phyloP scores from a whole-genome alignment of 2,888 invertebrate species.

The Himalopsyche anomala region DNA sequence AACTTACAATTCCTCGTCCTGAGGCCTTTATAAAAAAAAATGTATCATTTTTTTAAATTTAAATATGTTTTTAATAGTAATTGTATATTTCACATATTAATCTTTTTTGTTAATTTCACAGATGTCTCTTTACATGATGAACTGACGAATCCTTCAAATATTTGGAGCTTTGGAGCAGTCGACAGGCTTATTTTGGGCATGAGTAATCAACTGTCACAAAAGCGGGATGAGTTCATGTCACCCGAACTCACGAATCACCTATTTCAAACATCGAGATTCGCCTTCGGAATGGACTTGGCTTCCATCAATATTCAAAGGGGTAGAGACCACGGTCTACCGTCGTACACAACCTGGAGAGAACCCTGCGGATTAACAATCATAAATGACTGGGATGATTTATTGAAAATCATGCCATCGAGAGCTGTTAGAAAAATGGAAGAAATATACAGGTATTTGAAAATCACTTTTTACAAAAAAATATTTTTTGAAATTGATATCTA shows the following conservation, averaged over 20 bases:
- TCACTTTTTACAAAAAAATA: background rate
- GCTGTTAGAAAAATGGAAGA: slow-evolving; percentile 80
- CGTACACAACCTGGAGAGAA: slow-evolving; percentile 87
- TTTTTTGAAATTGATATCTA: background rate
- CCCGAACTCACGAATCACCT: slow-evolving; percentile 89
- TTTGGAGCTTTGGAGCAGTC: slow-evolving; percentile 87
- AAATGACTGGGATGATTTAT: slow-evolving; percentile 83
- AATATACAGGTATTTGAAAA: slow-evolving; percentile 74
- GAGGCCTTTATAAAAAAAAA: slow-evolving; percentile 33
- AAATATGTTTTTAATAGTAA: background rate
- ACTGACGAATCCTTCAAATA: slow-evolving; percentile 81
- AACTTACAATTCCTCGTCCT: slow-evolving; percentile 57
- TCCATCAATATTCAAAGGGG: slow-evolving; percentile 93
- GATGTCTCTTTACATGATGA: slow-evolving; percentile 90
- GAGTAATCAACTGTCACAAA: slow-evolving; percentile 85
- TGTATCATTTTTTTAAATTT: no score
- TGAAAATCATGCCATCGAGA: slow-evolving; percentile 80
- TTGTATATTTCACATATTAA: background rate
- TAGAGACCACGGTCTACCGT: slow-evolving; percentile 90
- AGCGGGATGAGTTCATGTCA: slow-evolving; percentile 88
- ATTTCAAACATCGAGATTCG: slow-evolving; percentile 83
- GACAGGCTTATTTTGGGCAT: slow-evolving; percentile 87
- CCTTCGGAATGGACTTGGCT: slow-evolving; percentile 90
- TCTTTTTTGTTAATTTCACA: slow-evolving; percentile 68
- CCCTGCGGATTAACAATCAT: slow-evolving; percentile 86